phyloP scores from a whole-genome alignment of 2,888 invertebrate genomes.

The Cantharis lateralis region DNA sequence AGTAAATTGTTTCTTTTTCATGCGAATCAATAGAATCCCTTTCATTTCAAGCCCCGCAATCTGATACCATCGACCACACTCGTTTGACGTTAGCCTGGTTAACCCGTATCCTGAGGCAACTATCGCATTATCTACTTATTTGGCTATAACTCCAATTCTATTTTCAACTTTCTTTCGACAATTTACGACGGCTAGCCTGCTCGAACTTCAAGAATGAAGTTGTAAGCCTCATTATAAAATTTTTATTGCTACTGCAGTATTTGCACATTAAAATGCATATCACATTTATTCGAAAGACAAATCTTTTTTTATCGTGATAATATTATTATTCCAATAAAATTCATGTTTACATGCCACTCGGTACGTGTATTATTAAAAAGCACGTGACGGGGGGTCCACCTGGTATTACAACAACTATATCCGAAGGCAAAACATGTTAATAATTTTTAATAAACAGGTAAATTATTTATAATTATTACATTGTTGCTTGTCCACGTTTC shows the following conservation, averaged over 20 bases:
- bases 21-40: no score
- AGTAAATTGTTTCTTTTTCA: no score
- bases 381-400: background rate
- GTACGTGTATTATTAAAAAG: background rate
- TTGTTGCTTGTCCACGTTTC: background rate
- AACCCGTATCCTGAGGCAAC: background rate
- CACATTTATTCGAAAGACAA: background rate
- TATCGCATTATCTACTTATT: no score
- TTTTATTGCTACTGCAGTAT: background rate
- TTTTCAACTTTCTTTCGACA: no score
- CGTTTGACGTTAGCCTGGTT: background rate
- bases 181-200: background rate
- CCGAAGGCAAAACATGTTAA: background rate
- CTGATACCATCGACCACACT: background rate
- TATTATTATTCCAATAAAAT: background rate
- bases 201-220: background rate
- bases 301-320: background rate
- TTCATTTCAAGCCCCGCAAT: no score
- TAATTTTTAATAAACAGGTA: background rate
- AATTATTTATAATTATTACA: background rate
- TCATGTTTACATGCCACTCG: background rate
- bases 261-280: background rate
- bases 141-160: no score
- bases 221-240: background rate
- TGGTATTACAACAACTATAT: background rate